These are phyloP conservation scores for Sinella curviseta DNA, from an alignment of 1,140 invertebrate species.

Conservation along the genomic window DNA sequence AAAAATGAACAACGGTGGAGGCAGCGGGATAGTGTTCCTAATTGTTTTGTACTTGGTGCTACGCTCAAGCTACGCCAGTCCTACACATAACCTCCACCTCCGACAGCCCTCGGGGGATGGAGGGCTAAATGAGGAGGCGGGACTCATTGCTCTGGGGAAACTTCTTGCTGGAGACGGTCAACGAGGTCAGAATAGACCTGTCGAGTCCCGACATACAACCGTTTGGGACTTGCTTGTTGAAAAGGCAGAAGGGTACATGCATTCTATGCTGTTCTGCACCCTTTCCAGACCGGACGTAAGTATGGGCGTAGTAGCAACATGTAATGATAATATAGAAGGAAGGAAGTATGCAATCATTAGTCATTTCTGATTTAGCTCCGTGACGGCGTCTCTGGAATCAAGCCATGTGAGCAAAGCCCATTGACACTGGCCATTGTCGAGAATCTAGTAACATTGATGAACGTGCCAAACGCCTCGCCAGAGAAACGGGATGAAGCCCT, in stretches of 20 bases:
- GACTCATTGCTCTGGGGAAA: neutral
- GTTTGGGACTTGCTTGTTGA: conserved; percentile 11
- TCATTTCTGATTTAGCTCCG: neutral
- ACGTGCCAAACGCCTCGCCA: neutral
- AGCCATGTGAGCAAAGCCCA: conserved; percentile 2
- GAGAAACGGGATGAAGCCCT: neutral
- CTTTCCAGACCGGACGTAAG: conserved; percentile 17
- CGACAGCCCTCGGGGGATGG: no score
- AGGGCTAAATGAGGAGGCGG: neutral
- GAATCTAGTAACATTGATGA: neutral
- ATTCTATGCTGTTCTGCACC: conserved; percentile 4
- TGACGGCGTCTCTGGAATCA: conserved; percentile 5
- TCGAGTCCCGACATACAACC: neutral
- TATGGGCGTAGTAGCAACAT: no score
- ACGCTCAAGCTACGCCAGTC: no score
- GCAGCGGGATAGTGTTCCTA: no score
- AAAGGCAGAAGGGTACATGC: conserved; percentile 16
- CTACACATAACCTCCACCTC: no score
- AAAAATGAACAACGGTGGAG: no score
- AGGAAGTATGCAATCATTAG: neutral
- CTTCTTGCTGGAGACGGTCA: neutral
- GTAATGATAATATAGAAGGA: no score
- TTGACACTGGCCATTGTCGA: neutral
- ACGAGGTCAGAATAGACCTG: neutral
- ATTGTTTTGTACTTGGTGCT: no score